A percentile compares a stretch with the other conserved stretches of the same genome.
Evolutionary conservation across 2,113 vertebrate species (phyloP).

Genomic region (Rhinolophus ferrumequinum): DNA sequence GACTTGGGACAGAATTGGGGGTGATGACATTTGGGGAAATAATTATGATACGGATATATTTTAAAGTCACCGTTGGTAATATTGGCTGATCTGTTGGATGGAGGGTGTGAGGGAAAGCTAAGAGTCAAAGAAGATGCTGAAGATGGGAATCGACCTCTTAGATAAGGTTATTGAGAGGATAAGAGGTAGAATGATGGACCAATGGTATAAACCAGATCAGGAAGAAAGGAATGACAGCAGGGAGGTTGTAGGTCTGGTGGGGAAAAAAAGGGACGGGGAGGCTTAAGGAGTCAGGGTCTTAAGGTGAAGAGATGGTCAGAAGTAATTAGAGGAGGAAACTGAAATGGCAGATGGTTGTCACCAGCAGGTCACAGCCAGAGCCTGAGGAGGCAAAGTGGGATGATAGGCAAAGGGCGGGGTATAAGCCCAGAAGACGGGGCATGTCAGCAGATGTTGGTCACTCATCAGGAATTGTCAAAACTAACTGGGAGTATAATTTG

Average conservation of each 20-base stretch:
- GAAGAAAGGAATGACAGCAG: background rate
- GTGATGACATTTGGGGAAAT: background rate
- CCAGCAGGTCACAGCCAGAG: background rate
- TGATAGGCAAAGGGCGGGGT: too few relatives aligned
- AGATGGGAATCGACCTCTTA: background rate
- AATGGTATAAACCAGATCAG: background rate
- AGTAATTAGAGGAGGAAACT: background rate
- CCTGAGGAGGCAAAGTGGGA: background rate
- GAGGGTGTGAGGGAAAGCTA: background rate
- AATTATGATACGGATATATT: background rate
- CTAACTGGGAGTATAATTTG: background rate
- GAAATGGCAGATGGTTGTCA: background rate
- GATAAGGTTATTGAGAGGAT: background rate
- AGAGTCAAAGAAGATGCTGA: background rate
- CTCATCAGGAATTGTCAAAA: background rate
- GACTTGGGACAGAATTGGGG: background rate
- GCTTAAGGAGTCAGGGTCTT: background rate
- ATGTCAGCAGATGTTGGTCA: background rate
- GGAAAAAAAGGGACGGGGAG: background rate
- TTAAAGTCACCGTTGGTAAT: background rate
- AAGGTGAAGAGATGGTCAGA: background rate
- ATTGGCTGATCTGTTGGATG: background rate
- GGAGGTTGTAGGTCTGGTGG: background rate
- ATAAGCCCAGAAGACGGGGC: rapidly evolving
- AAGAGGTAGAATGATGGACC: background rate